Evolutionary conservation across 2,888 invertebrate species (phyloP), one percentile per base, ranked within the genome.

Genomic region (Cephalotes varians): DNA sequence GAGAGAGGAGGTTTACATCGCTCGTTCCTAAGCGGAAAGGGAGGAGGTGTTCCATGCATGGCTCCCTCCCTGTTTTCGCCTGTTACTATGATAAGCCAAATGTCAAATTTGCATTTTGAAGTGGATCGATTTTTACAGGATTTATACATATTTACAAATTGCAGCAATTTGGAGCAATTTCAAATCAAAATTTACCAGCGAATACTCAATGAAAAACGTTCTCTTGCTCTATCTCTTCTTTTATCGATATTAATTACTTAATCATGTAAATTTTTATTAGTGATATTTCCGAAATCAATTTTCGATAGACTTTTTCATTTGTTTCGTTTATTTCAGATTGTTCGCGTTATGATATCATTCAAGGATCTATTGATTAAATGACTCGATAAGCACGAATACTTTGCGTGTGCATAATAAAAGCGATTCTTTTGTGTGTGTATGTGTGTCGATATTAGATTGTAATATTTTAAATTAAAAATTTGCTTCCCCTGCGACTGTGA

Each of bases 101-200:
- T 15, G 73, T 74, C 62, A 49, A 62, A 74, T 31, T 62, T 34
- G 58, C 31, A 58, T n/a, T 31, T 62, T 18, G 5, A 62, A 18
- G 10, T 4, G 40, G 58, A n/a, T 49, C 67, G 67, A 67, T 67
- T 67, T 37, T n/a, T n/a, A 9, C 58, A 31, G 12, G 47, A 44
- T 47, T 25, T 60, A 58, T 7, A 25, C 6, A 15, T n/a, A 34
- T 74, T 44, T 28, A 15, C 40, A n/a, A 73, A 60, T 47, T 15
- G 25, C n/a, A n/a, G n/a, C n/a, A n/a, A n/a, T n/a, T n/a, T 15
- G 6, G 37, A 37, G 7, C 15, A 31, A 40, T 44, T 58, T 60
- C 58, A 21, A 44, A 2, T 31, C 31, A 7, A 44, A 5, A 5
- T 21, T 62, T 34, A 21, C 21, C 10, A 15, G 2, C 1, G 3